Evolutionary conservation across 1,140 invertebrate genomes (phyloP).

Genomic region (Acromyrmex heyeri): DNA sequence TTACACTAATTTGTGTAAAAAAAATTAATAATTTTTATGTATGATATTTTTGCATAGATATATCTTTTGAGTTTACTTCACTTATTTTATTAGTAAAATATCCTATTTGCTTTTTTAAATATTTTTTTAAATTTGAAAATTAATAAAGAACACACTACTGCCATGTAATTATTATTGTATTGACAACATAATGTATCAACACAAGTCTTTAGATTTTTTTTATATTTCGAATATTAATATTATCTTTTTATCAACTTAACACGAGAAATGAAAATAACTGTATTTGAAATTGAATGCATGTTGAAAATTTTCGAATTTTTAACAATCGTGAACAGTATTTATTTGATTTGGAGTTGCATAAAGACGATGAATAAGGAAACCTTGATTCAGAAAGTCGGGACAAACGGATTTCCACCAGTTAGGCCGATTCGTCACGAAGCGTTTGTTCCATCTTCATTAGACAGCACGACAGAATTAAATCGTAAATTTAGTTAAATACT

Average conservation of each 20-base stretch:
- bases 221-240: neutral
- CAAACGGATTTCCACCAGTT: conserved; percentile 45
- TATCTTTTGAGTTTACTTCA: neutral
- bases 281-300: neutral
- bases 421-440: conserved; percentile 19
- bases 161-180: neutral
- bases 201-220: neutral
- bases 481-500: conserved; percentile 38
- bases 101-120: neutral
- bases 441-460: conserved; percentile 42
- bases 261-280: neutral
- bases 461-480: conserved; percentile 65
- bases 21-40: conserved; percentile 6
- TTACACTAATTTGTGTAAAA: neutral
- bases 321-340: neutral
- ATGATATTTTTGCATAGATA: neutral
- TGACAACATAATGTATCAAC: neutral
- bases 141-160: neutral
- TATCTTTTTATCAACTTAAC: neutral
- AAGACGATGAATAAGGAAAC: conserved; percentile 1
- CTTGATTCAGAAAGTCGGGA: conserved; percentile 37
- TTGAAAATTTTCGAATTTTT: conserved; percentile 23
- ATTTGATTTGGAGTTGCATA: conserved; percentile 22
- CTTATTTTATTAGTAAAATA: neutral
- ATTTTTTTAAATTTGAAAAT: conserved; percentile 1